Evolutionary conservation across 2,797 vertebrate genomes (phyloP), one percentile per base, ranked within the genome.

Genomic region (Acropternis orthonyx): DNA sequence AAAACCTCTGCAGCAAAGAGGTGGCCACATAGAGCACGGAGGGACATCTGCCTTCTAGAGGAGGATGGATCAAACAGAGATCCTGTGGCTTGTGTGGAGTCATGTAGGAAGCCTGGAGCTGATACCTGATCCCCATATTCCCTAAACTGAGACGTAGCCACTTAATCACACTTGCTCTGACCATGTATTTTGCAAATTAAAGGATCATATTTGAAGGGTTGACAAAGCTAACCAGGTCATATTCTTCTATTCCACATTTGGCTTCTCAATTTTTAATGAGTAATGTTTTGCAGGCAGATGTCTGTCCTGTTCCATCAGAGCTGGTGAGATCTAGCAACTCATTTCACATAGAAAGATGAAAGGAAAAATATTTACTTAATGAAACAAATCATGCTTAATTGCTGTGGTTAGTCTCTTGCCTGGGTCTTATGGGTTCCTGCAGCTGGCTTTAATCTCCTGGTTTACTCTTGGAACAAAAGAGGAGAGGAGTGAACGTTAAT

Each of bases 361-460:
- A 93, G 82, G 79, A 14, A 81, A 81, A 94, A 90, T 48, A 88
- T 62, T 86, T 78, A 36, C 73, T 92, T 88, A 55, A 86, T 88
- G 51, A 71, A 92, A 84, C 66, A 92, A 86, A 92, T 92, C 85
- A 89, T 76, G 28, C 34, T 81, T 92, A 90, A 94, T 94, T 88
- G 85, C 92, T 43, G 32, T 78, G 91, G 89, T 93, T 92, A 89
- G 85, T 54, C 87, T 93, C 85, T 59, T 84, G 93, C 79, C 76
- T 86, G 85, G 46, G 30, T 71, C 95, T 97, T 92, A 95, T 81
- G 73, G 73, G 74, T 89, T 95, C 74, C 85, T 80, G 77, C 95
- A 92, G 85, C 82, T 94, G 92, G 49, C 85, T 94, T 90, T 93
- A 88, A 96, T 96, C 91, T 95, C 67, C 79, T 92, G 87, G 30